Evolutionary conservation across 2,797 vertebrate genomes (phyloP).

Genomic region (Sebastes reedi): DNA sequence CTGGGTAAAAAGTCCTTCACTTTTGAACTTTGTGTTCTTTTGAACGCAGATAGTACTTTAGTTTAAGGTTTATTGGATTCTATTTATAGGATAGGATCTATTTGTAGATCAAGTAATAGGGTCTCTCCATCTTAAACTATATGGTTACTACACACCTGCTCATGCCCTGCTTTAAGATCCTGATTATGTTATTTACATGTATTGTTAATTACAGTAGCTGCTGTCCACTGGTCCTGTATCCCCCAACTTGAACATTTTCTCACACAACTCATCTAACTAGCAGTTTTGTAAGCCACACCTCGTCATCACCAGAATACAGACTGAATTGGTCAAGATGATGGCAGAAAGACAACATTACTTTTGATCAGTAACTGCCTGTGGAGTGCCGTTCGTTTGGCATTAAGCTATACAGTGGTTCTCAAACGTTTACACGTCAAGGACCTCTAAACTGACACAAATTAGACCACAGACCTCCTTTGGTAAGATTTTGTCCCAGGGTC

Average conservation of each 20-base stretch:
- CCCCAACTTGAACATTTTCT: not conserved
- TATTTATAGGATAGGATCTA: not conserved
- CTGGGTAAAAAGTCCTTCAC: constrained; percentile 84
- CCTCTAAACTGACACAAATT: not conserved
- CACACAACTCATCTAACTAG: not conserved
- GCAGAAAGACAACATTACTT: not conserved
- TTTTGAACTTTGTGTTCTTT: constrained; percentile 1
- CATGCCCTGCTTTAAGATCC: not conserved
- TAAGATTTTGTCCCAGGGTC: not conserved
- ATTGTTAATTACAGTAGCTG: not conserved
- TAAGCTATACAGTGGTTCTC: not conserved
- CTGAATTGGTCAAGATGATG: not conserved
- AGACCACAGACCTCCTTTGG: not conserved
- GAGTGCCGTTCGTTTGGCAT: not conserved
- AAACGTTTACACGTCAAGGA: too few species aligned
- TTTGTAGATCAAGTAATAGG: not conserved
- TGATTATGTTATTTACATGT: not conserved
- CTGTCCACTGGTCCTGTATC: not conserved
- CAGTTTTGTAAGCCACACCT: not conserved
- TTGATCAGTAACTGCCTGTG: not conserved
- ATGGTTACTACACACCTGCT: not conserved
- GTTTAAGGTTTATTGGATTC: not conserved
- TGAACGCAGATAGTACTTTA: not conserved
- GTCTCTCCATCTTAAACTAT: not conserved
- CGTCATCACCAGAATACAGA: not conserved